Percentiles rank a stretch among this genome's conserved stretches.
These are phyloP conservation scores for Cataglyphis cursor DNA, from an alignment of 2,888 invertebrate species.

Conservation along the genomic window DNA sequence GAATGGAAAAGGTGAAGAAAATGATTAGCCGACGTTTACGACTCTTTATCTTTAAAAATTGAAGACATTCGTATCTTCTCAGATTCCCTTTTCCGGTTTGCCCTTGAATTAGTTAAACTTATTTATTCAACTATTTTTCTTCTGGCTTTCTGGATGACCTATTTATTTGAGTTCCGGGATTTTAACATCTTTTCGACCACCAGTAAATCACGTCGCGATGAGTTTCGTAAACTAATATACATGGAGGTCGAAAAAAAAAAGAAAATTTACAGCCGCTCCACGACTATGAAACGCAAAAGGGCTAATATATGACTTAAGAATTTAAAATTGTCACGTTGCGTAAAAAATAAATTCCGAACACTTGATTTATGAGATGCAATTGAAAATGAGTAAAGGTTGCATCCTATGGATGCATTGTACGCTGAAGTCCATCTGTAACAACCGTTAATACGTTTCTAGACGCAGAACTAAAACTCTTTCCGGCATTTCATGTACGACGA, in stretches of 20 bases:
- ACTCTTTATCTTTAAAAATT: neutral
- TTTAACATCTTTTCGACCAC: neutral
- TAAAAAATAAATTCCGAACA: constrained; percentile 33
- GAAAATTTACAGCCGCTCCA: constrained; percentile 42
- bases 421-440: constrained; percentile 17
- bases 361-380: constrained; percentile 8
- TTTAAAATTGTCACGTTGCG: constrained; percentile 8
- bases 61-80: neutral
- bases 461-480: constrained; percentile 56
- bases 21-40: neutral
- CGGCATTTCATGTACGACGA: neutral
- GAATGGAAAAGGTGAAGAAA: neutral
- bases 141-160: neutral
- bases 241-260: neutral
- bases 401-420: neutral
- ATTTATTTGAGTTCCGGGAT: constrained; percentile 50
- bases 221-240: constrained; percentile 43
- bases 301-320: constrained; percentile 48
- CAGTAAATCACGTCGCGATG: constrained; percentile 57
- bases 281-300: constrained; percentile 27
- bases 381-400: neutral
- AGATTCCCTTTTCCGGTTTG: neutral
- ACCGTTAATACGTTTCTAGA: neutral
- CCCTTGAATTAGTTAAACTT: neutral
- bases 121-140: neutral